These are phyloP conservation scores for Craterocephalus amniculus DNA, from an alignment of 2,797 vertebrate genomes.

Conservation along the genomic window DNA sequence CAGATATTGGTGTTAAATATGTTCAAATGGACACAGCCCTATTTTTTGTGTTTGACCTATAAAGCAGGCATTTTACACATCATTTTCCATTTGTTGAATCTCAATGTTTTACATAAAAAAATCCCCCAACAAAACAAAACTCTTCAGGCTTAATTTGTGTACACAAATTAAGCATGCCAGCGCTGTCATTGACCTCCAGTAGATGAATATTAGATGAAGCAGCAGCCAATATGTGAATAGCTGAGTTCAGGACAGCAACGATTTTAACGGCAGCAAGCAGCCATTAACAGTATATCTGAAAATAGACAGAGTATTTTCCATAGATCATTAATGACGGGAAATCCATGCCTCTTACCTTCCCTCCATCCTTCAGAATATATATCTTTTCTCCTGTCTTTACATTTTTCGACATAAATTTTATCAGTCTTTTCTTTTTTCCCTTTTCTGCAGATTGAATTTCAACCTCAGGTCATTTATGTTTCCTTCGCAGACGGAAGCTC, in stretches of 20 bases:
- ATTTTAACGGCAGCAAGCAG: slow-evolving; percentile 85
- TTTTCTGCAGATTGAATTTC: slow-evolving; percentile 1
- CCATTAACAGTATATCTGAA: slow-evolving; percentile 85
- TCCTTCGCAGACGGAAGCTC: slow-evolving; percentile 34
- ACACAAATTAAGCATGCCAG: slow-evolving; percentile 69
- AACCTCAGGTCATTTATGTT: slow-evolving; percentile 32
- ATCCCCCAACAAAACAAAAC: background rate
- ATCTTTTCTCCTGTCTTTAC: slow-evolving; percentile 61
- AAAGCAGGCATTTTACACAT: background rate
- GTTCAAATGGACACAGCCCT: background rate
- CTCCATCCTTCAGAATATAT: slow-evolving; percentile 73
- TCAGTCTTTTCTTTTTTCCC: slow-evolving; percentile 30
- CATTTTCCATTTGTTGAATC: slow-evolving; percentile 22
- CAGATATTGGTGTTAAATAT: background rate
- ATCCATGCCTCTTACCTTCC: slow-evolving; percentile 80
- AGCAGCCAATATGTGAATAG: slow-evolving; percentile 81
- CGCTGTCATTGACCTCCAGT: slow-evolving; percentile 72
- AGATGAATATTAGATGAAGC: slow-evolving; percentile 84
- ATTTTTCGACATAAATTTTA: slow-evolving; percentile 65
- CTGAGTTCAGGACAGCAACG: slow-evolving; percentile 80
- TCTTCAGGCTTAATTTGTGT: slow-evolving; percentile 60
- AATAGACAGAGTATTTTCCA: slow-evolving; percentile 85
- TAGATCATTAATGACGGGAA: slow-evolving; percentile 86
- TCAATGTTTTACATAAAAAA: slow-evolving; percentile 5
- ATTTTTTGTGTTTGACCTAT: background rate